phyloP scores from a whole-genome alignment of 2,113 vertebrate species.

The Ivindomyrus marchei region DNA sequence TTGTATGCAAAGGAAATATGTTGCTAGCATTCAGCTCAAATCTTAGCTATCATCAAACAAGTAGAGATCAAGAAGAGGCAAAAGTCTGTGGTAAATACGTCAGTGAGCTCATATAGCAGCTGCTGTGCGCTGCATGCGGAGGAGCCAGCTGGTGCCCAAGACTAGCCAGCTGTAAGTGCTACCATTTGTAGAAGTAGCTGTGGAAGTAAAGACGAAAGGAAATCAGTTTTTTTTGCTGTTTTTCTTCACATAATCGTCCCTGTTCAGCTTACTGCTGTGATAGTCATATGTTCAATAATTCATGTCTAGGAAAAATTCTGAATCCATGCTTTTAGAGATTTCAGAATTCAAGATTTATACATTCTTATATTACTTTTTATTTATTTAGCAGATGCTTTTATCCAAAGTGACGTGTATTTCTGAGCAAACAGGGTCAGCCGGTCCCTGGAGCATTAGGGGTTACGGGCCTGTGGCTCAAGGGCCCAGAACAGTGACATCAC shows the following conservation, averaged over 20 bases:
- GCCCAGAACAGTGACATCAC: background rate
- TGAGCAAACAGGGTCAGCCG: background rate
- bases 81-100: background rate
- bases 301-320: background rate
- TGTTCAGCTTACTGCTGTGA: background rate
- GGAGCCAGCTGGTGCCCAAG: background rate
- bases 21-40: background rate
- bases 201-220: background rate
- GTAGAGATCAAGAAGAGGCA: background rate
- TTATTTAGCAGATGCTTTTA: background rate
- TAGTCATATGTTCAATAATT: background rate
- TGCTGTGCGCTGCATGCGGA: background rate
- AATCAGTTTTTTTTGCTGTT: background rate
- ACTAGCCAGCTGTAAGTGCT: background rate
- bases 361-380: background rate
- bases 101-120: background rate
- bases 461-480: background rate
- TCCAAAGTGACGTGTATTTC: background rate
- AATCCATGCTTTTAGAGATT: background rate
- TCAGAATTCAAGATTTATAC: background rate
- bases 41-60: background rate
- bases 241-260: background rate
- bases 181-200: background rate
- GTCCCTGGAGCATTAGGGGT: background rate
- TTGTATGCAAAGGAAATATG: background rate